A percentile compares a stretch with the other conserved stretches of the same genome.
Evolutionary conservation across 2,797 vertebrate species (phyloP).

Genomic region (Lindbergichthys nudifrons): DNA sequence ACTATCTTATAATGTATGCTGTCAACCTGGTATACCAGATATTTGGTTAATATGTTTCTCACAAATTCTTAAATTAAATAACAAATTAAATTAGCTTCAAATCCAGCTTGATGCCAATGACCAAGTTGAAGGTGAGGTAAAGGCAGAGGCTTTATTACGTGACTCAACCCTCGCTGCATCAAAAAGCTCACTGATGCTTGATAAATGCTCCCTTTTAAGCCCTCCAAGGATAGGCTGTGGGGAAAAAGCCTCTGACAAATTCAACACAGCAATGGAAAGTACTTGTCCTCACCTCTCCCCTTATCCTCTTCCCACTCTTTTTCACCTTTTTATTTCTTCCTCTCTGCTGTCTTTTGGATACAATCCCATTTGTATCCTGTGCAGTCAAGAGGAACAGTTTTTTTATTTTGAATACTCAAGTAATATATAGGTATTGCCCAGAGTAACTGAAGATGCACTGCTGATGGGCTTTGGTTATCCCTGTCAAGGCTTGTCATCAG

Average conservation of each 20-base stretch:
- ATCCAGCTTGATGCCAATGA: constrained; percentile 21
- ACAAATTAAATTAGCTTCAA: constrained; percentile 29
- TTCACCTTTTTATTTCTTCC: background rate
- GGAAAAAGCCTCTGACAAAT: constrained; percentile 42
- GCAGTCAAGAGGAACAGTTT: background rate
- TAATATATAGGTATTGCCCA: background rate
- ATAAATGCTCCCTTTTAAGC: constrained; percentile 44
- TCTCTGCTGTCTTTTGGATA: constrained; percentile 2
- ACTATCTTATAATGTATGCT: background rate
- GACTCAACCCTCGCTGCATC: constrained; percentile 33
- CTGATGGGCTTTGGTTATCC: background rate
- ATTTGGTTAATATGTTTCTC: background rate
- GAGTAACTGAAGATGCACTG: background rate
- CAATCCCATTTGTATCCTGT: background rate
- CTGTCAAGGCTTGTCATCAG: background rate
- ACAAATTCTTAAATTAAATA: constrained; percentile 15
- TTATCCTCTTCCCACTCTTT: constrained; percentile 4
- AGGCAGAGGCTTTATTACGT: constrained; percentile 30
- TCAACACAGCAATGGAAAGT: constrained; percentile 26
- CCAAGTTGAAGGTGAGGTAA: constrained; percentile 24
- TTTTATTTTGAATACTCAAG: background rate
- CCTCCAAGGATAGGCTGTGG: constrained; percentile 22
- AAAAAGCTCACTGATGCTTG: constrained; percentile 47
- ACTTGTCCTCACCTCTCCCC: constrained; percentile 16
- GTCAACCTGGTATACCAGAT: background rate